phyloP scores from a whole-genome alignment of 2,113 vertebrate genomes.

The Bothrops jararaca region DNA sequence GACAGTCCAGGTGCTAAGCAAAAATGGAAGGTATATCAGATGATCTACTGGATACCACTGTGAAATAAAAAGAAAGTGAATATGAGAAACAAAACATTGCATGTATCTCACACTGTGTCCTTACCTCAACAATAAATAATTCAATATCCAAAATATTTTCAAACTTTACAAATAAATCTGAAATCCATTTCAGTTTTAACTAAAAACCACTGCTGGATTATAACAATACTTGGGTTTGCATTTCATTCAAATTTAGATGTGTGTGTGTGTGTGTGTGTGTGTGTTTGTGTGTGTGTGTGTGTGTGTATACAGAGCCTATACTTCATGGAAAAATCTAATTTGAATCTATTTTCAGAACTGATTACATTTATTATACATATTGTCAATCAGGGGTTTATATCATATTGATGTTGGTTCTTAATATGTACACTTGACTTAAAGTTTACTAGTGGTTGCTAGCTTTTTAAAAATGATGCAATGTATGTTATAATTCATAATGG shows the following conservation, averaged over 20 bases:
- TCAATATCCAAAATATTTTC: not conserved
- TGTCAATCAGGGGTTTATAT: too few species aligned
- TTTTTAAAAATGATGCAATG: too few species aligned
- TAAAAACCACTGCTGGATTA: not conserved
- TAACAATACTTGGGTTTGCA: not conserved
- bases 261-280: not conserved
- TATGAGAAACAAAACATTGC: slow-evolving; percentile 12
- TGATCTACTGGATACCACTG: slow-evolving; percentile 59
- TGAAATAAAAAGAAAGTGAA: not conserved
- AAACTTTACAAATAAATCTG: not conserved
- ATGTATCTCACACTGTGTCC: not conserved
- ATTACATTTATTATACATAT: too few species aligned
- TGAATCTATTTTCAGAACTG: too few species aligned
- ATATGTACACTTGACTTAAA: too few species aligned
- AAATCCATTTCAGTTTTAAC: not conserved
- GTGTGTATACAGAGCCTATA: too few species aligned
- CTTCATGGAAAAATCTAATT: too few species aligned
- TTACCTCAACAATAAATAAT: not conserved
- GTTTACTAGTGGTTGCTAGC: too few species aligned
- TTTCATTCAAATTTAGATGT: not conserved
- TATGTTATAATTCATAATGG: too few species aligned
- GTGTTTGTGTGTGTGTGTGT: not conserved
- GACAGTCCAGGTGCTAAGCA: slow-evolving; percentile 18
- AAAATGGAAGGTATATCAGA: slow-evolving; percentile 30
- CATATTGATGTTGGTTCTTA: too few species aligned